Evolutionary conservation across 2,113 vertebrate species (phyloP), one percentile per base, ranked within the genome.

Genomic region (Eudyptes chrysolophus): DNA sequence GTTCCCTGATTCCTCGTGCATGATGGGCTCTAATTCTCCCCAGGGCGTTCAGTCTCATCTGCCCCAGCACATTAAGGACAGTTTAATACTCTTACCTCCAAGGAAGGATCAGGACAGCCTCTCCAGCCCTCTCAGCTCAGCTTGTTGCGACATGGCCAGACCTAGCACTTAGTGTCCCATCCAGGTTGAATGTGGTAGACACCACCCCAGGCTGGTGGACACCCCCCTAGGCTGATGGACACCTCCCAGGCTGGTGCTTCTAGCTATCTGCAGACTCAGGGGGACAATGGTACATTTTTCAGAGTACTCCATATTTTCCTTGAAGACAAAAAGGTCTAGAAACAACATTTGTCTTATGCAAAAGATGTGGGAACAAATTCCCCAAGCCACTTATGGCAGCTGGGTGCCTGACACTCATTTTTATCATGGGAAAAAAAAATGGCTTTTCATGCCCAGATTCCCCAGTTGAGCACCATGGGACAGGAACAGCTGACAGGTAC

Each of bases 211-310:
- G 52, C 48, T 72, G 40, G 13, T n/a, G 42, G 44, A 57, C 13
- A 25, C 6, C 3, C 6, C 26, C 9, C 2, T 21, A 5, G 20
- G 48, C n/a, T 72, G 51, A 36, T 32, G 52, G 66, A 68, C 36
- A n/a, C 5, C 6, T 10, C 13, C 58, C 19, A 27, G 29, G 21
- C 17, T 52, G 54, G 11, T 68, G n/a, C 20, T 75, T 83, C 48
- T 69, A 44, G 10, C 21, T 75, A 6, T 34, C 61, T 65, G 46
- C 44, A 92, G 70, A 32, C 46, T 30, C 34, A 62, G 36, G 2
- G 7, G 29, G 6, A 68, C 16, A 81, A 46, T 0, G 1, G 15
- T 5, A 68, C 0, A 0, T 61, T 72, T 77, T 66, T 60, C 61
- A 79, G 44, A 84, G 16, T n/a, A 29, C 8, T 79, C 22, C 13